Evolutionary conservation across 2,113 vertebrate species (phyloP).

Genomic region (Acanthochromis polyacanthus): DNA sequence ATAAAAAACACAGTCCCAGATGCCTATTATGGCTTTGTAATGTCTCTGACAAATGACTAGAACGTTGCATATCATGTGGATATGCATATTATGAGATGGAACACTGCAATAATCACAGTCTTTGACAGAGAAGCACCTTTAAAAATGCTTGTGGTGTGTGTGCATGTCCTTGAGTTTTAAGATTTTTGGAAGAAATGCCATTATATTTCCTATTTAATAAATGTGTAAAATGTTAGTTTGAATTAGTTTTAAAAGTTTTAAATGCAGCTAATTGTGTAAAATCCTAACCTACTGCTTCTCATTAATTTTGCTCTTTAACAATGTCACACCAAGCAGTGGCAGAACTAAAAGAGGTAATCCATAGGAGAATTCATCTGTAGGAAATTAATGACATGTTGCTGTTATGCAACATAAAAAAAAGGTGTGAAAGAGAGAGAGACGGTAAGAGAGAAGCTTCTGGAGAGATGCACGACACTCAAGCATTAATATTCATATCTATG

Average conservation of each 20-base stretch:
- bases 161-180: background rate
- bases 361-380: constrained; percentile 31
- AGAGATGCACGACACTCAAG: too few relatives aligned
- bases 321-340: too few relatives aligned
- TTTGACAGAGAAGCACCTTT: background rate
- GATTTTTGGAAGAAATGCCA: background rate
- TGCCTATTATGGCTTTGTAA: constrained; percentile 17
- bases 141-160: too few relatives aligned
- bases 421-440: too few relatives aligned
- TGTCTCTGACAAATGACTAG: constrained; percentile 13
- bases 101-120: background rate
- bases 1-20: constrained; percentile 48
- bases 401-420: constrained; percentile 6
- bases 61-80: constrained; percentile 16
- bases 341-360: too few relatives aligned
- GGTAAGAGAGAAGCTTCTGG: too few relatives aligned
- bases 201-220: background rate
- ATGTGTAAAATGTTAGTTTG: constrained; percentile 43
- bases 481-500: too few relatives aligned
- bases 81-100: constrained; percentile 20
- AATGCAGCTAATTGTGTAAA: constrained; percentile 43
- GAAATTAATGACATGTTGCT: constrained; percentile 56
- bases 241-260: constrained; percentile 8
- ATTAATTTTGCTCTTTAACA: too few relatives aligned
- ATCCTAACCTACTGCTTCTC: too few relatives aligned